These are phyloP conservation scores for Trissolcus brochymenae DNA, from an alignment of 2,888 invertebrate species.

Conservation along the genomic window DNA sequence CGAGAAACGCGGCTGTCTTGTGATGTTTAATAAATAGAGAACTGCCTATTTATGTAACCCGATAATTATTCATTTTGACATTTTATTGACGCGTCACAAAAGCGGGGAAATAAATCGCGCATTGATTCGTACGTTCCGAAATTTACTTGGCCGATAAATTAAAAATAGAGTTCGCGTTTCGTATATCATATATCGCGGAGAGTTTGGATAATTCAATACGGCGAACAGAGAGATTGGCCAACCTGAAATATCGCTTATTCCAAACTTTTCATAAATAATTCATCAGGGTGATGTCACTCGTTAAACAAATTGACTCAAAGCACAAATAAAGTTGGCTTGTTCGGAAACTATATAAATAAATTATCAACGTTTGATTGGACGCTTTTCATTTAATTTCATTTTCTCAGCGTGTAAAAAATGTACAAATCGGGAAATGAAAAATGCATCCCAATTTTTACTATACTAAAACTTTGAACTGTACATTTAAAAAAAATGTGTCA, in stretches of 20 bases:
- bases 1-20: not conserved
- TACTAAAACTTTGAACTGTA: not conserved
- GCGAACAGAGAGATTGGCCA: constrained; percentile 21
- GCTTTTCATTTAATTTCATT: too few relatives aligned
- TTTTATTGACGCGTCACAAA: constrained; percentile 32
- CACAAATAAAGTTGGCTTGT: constrained; percentile 33
- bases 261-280: constrained; percentile 47
- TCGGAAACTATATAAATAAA: too few relatives aligned
- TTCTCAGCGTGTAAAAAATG: too few relatives aligned
- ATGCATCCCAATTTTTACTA: too few relatives aligned
- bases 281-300: constrained; percentile 26
- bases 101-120: constrained; percentile 39
- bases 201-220: constrained; percentile 37
- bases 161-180: constrained; percentile 34
- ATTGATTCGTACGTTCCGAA: constrained; percentile 34
- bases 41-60: constrained; percentile 28
- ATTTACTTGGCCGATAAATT: constrained; percentile 46
- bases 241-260: constrained; percentile 42
- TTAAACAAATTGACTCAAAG: constrained; percentile 43
- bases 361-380: too few relatives aligned
- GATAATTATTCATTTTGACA: constrained; percentile 36
- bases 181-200: constrained; percentile 28
- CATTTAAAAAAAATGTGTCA: not conserved
- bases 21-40: constrained; percentile 28
- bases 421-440: too few relatives aligned